These are phyloP conservation scores for Micronisus gabar DNA, from an alignment of 2,113 vertebrate species.

Conservation along the genomic window DNA sequence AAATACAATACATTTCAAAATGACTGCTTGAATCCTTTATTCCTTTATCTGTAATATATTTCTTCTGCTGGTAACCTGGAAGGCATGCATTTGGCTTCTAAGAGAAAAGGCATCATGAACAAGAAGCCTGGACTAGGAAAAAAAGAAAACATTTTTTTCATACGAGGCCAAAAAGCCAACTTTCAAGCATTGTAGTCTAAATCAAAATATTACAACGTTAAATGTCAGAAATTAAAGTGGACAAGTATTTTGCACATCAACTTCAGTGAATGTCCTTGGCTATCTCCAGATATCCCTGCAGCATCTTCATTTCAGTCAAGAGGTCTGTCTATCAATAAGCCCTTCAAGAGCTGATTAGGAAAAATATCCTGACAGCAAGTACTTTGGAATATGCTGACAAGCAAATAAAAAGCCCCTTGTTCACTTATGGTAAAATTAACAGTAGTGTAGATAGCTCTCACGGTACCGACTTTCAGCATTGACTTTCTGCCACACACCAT, in stretches of 20 bases:
- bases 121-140: background rate
- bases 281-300: background rate
- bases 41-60: background rate
- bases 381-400: background rate
- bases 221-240: background rate
- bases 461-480: background rate
- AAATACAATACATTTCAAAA: background rate
- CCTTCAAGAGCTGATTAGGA: background rate
- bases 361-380: background rate
- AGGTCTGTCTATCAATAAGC: background rate
- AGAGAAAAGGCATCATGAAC: background rate
- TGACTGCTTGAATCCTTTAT: background rate
- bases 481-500: background rate
- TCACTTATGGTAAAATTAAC: background rate
- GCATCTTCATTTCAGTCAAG: background rate
- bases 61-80: background rate
- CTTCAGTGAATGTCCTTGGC: background rate
- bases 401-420: background rate
- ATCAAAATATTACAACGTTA: background rate
- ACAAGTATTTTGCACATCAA: background rate
- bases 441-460: background rate
- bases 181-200: background rate
- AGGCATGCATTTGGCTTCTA: background rate
- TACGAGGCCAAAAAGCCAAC: background rate
- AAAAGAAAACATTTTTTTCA: background rate